phyloP scores from a whole-genome alignment of 2,113 vertebrate genomes.

The Lontra canadensis region DNA sequence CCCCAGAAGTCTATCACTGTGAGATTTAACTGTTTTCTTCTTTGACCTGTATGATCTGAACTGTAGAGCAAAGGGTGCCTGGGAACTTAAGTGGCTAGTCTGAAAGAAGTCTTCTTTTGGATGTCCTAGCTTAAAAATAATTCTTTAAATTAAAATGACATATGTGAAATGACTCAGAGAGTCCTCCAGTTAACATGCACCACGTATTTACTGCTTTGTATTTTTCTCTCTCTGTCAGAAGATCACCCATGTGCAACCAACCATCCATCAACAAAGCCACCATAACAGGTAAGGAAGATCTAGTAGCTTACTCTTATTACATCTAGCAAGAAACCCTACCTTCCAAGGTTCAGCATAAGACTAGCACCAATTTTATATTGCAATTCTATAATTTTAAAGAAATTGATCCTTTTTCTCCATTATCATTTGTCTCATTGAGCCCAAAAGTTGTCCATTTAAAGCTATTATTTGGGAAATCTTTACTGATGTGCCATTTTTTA shows the following conservation, averaged over 20 bases:
- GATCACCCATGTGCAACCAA: slow-evolving; percentile 99
- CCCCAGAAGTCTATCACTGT: background rate
- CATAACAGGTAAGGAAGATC: slow-evolving; percentile 92
- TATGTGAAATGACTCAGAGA: background rate
- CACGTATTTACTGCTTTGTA: slow-evolving; percentile 17
- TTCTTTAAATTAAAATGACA: background rate
- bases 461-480: background rate
- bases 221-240: slow-evolving; percentile 83
- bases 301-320: background rate
- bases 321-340: background rate
- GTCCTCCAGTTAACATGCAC: background rate
- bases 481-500: background rate
- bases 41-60: background rate
- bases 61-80: background rate
- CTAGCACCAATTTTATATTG: background rate
- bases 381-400: background rate
- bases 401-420: background rate
- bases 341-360: background rate
- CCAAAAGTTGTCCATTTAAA: background rate
- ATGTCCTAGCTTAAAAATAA: slow-evolving; percentile 27
- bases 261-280: slow-evolving; percentile 97
- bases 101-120: background rate
- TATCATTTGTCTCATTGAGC: background rate
- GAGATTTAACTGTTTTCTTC: background rate
- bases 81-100: background rate